These are phyloP conservation scores for Choreutis nemorana DNA, from an alignment of 2,888 invertebrate species.

Conservation along the genomic window DNA sequence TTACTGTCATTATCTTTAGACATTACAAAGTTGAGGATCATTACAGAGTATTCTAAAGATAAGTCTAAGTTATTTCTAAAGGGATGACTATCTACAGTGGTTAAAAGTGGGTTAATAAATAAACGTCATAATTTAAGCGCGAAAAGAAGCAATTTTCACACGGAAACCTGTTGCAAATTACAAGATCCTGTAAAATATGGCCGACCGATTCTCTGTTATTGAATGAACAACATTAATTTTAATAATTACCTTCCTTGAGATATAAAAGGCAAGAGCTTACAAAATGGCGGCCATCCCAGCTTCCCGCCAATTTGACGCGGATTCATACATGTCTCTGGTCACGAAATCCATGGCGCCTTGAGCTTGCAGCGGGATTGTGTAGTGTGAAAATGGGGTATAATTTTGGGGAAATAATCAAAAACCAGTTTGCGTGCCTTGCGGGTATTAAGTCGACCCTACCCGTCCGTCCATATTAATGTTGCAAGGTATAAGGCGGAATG, in stretches of 20 bases:
- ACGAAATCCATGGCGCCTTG: slow-evolving; percentile 39
- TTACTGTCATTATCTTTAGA: no score
- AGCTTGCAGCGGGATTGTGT: slow-evolving; percentile 26
- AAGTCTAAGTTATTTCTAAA: no score
- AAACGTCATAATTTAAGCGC: no score
- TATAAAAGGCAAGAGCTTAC: slow-evolving; percentile 13
- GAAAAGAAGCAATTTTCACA: no score
- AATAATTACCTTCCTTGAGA: slow-evolving; percentile 4
- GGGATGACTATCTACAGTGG: no score
- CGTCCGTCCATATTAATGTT: slow-evolving; percentile 57
- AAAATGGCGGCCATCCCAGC: slow-evolving; percentile 26
- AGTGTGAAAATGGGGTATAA: slow-evolving; percentile 65
- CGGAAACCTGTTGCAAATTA: no score
- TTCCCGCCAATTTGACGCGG: slow-evolving; percentile 18
- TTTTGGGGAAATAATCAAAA: slow-evolving; percentile 64
- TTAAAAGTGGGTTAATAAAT: no score
- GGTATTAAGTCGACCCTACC: slow-evolving; percentile 58
- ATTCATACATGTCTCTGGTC: slow-evolving; percentile 46
- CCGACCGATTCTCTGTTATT: no score
- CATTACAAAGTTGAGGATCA: no score
- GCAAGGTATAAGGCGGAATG: slow-evolving; percentile 54
- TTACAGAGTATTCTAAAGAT: no score
- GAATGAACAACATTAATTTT: no score
- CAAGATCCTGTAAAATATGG: no score
- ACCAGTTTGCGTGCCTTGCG: slow-evolving; percentile 58